phyloP scores from a whole-genome alignment of 2,888 invertebrate genomes.

The Dusona sp. region DNA sequence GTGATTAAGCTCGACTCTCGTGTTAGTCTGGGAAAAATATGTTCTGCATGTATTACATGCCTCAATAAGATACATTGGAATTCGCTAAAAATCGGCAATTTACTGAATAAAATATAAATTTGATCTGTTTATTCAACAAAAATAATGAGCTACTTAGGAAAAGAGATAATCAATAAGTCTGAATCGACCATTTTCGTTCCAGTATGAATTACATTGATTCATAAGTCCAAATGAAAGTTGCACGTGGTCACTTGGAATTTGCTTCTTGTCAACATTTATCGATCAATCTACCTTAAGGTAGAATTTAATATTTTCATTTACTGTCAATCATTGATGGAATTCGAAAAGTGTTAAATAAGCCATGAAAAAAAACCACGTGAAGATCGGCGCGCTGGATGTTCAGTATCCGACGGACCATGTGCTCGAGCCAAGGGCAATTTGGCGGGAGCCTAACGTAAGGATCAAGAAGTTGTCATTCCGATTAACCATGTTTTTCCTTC shows the following conservation, averaged over 20 bases:
- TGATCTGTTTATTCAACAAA: not conserved
- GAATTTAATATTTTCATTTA: not conserved
- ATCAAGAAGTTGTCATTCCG: conserved; percentile 48
- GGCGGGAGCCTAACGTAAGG: conserved; percentile 75
- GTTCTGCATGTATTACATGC: not conserved
- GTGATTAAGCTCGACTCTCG: not conserved
- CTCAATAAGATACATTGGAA: not conserved
- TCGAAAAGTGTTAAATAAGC: not conserved
- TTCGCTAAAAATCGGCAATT: not conserved
- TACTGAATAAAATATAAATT: not conserved
- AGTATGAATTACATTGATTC: not conserved
- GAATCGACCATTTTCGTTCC: not conserved
- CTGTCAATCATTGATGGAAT: not conserved
- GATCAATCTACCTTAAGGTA: not conserved
- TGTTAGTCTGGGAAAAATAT: not conserved
- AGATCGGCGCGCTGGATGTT: conserved; percentile 31
- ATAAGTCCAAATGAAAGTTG: not conserved
- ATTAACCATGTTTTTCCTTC: not conserved
- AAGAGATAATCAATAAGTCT: not conserved
- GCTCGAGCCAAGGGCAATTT: conserved; percentile 73
- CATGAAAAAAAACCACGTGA: conserved; percentile 12
- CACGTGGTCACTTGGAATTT: conserved; percentile 2
- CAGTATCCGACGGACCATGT: conserved; percentile 75
- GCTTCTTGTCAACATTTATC: not conserved
- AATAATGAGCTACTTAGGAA: not conserved